These are phyloP conservation scores for Ctenomys sociabilis DNA, from an alignment of 2,113 vertebrate genomes.

Conservation along the genomic window DNA sequence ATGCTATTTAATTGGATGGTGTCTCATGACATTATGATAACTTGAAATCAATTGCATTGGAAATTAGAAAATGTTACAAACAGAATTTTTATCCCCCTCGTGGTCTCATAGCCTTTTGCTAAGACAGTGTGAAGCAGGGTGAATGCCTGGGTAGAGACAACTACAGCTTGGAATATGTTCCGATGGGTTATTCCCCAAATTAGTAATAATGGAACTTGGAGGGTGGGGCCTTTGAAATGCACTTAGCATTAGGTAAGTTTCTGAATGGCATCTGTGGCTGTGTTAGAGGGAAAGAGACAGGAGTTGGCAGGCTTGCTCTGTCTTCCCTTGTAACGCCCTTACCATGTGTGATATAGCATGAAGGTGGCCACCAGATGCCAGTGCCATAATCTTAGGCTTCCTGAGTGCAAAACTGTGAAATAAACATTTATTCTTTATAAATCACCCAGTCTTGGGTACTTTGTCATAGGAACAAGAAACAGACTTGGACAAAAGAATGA, in stretches of 20 bases:
- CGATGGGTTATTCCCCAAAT: neutral
- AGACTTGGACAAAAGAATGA: neutral
- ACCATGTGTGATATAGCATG: neutral
- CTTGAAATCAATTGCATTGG: neutral
- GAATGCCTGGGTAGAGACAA: rapidly evolving
- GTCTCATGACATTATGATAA: too few relatives aligned
- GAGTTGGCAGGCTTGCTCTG: neutral
- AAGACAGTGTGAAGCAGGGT: neutral
- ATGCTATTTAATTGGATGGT: neutral
- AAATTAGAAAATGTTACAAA: neutral
- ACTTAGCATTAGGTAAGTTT: neutral
- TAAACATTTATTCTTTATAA: neutral
- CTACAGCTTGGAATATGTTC: neutral
- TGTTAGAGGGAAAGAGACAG: neutral
- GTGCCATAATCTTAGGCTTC: neutral
- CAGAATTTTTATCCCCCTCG: neutral
- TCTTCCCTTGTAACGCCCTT: neutral
- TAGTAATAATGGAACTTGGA: neutral
- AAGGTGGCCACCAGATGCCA: neutral
- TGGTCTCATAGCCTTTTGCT: neutral
- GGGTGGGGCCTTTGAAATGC: neutral
- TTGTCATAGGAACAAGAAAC: neutral
- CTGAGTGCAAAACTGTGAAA: neutral
- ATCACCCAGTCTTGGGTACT: neutral
- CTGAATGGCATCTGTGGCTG: neutral